Conservation (phyloP, 37 sponge, comb jelly and placozoan species). For the Mnemiopsis leidyi region DNA sequence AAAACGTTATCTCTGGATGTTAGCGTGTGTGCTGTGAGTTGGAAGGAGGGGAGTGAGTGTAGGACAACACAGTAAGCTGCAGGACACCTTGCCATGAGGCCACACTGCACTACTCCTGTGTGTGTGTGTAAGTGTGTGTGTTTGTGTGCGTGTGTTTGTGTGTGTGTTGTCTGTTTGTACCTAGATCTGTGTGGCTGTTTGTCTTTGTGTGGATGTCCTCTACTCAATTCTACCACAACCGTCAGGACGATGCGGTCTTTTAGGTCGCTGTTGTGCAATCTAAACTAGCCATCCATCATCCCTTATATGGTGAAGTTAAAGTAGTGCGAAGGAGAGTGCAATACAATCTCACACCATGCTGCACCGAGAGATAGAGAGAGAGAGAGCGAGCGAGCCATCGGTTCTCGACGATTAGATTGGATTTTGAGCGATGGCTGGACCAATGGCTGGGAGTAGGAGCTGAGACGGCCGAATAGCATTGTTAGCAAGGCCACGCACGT, state of each 20-base stretch:
- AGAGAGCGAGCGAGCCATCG: neutral
- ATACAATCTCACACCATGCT: neutral
- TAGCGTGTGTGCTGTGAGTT: too few species aligned
- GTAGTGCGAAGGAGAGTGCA: neutral
- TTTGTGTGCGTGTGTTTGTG: too few species aligned
- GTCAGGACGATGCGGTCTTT: too few species aligned
- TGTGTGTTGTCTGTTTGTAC: too few species aligned
- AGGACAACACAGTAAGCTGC: neutral
- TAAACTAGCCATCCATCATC: neutral
- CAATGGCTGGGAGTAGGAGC: neutral
- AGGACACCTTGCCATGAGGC: neutral
- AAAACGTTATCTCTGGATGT: too few species aligned
- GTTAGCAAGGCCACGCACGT: neutral
- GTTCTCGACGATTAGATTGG: slow-evolving; percentile 8
- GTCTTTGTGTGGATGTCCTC: too few species aligned
- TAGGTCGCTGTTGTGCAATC: neutral
- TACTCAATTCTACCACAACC: too few species aligned
- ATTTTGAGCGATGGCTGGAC: slow-evolving; percentile 17
- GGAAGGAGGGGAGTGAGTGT: too few species aligned
- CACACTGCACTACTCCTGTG: neutral
- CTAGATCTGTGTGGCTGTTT: too few species aligned
- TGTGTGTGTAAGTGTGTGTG: neutral
- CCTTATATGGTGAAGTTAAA: neutral
- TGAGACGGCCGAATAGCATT: neutral
- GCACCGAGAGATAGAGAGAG: neutral